These are phyloP conservation scores for Mongoloraphidia duomilia DNA, from an alignment of 2,888 invertebrate genomes.

Conservation along the genomic window DNA sequence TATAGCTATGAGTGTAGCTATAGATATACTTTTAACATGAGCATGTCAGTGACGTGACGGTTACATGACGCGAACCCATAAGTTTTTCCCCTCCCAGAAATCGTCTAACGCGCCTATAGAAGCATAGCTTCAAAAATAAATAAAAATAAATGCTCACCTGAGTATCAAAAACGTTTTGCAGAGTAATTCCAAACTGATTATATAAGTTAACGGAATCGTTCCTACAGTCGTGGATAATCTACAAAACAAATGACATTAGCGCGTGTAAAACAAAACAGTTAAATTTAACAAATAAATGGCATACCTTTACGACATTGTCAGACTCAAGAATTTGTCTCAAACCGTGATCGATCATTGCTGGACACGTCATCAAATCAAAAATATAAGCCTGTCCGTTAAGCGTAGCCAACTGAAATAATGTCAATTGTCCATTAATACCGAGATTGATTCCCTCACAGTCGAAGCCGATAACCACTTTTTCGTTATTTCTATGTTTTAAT, in stretches of 20 bases:
- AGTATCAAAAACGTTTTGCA: conserved; percentile 81
- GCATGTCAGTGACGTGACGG: too few species aligned
- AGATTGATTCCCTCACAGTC: conserved; percentile 91
- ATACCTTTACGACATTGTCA: conserved; percentile 64
- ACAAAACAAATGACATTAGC: conserved; percentile 14
- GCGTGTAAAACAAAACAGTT: not conserved
- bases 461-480: conserved; percentile 56
- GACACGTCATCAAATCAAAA: conserved; percentile 77
- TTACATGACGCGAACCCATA: too few species aligned
- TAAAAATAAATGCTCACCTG: conserved; percentile 36
- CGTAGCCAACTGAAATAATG: conserved; percentile 74
- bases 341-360: conserved; percentile 66
- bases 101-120: too few species aligned
- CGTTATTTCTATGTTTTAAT: conserved; percentile 13
- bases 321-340: conserved; percentile 68
- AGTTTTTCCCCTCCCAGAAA: too few species aligned
- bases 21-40: too few species aligned
- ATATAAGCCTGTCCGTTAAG: conserved; percentile 70
- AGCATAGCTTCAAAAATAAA: not conserved
- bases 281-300: conserved; percentile 8
- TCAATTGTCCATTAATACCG: conserved; percentile 76
- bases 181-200: conserved; percentile 69
- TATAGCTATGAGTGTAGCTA: too few species aligned
- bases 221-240: conserved; percentile 82
- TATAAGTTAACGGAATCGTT: conserved; percentile 81